These are phyloP conservation scores for Eudemis profundana DNA, from an alignment of 2,888 invertebrate genomes.

Conservation along the genomic window DNA sequence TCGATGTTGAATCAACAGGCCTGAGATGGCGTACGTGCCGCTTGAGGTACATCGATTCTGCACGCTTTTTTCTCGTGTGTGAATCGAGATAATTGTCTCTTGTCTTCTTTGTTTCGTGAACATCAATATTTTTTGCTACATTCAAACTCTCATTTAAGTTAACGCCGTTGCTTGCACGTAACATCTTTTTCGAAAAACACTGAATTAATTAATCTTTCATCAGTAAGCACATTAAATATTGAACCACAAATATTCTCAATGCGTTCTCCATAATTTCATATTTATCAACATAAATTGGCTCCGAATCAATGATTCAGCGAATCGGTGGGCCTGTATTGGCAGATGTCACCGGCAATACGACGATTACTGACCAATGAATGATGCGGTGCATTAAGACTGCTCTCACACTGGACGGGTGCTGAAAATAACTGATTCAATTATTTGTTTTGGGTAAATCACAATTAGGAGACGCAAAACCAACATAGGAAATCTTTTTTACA, in stretches of 20 bases:
- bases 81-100: neutral
- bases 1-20: conserved; percentile 54
- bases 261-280: conserved; percentile 18
- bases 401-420: conserved; percentile 25
- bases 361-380: conserved; percentile 47
- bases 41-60: conserved; percentile 22
- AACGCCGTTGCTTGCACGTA: no score
- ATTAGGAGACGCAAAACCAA: no score
- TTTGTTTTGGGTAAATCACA: no score
- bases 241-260: conserved; percentile 15
- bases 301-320: conserved; percentile 48
- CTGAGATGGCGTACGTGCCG: conserved; percentile 40
- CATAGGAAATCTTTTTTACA: no score
- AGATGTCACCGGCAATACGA: conserved; percentile 49
- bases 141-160: no score
- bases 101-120: neutral
- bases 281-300: conserved; percentile 43
- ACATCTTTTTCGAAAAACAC: neutral
- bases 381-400: conserved; percentile 34
- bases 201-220: no score
- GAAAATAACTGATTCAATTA: conserved; percentile 1
- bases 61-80: neutral
- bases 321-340: conserved; percentile 47
- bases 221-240: conserved; percentile 3
- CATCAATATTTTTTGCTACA: no score